Evolutionary conservation across 2,797 vertebrate genomes (phyloP), one percentile per base, ranked within the genome.

Genomic region (Pyrocephalus nanus): DNA sequence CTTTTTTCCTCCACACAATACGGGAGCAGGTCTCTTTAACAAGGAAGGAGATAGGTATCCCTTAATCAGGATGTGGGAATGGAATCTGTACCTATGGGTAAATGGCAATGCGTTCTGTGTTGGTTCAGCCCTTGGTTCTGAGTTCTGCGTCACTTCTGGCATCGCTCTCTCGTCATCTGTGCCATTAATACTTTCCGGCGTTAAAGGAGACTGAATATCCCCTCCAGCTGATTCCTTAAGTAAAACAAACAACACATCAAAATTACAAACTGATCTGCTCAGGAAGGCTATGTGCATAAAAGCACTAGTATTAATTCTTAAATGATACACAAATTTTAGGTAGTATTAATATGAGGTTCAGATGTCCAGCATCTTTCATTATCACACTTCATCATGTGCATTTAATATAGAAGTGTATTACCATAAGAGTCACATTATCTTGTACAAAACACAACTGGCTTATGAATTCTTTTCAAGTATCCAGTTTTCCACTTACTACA

Each of bases 151-250:
- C 75, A 98, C 97, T 95, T 99, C 99, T 27, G 98, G 98, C 75
- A 98, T 97, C 48, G 77, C 97, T 92, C 98, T 97, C 95, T 99
- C 99, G 0, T 99, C 99, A 51, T 99, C 99, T 17, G 99, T 99
- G 88, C 99, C 99, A 4, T 99, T 99, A 97, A 99, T 98, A 84
- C 97, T 99, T 97, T 99, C 99, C 19, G 99, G 99, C 55, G 98
- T 99, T 97, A 99, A 98, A 96, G 99, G 99, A 97, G 99, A 99
- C 51, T 99, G 98, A 81, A 99, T 98, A 93, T 99, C 99, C 48
- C 99, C 99, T 36, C 98, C 99, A 73, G 99, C 99, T 81, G 99
- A 99, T 97, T 99, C 99, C 99, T 99, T 92, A 54, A 92, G 87
- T 60, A 90, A 95, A 96, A 72, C 51, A 94, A 92, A 88, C 30